Percentiles rank a stretch among this genome's conserved stretches.
phyloP scores from a whole-genome alignment of 1,140 invertebrate species.

The Monomorium pharaonis region DNA sequence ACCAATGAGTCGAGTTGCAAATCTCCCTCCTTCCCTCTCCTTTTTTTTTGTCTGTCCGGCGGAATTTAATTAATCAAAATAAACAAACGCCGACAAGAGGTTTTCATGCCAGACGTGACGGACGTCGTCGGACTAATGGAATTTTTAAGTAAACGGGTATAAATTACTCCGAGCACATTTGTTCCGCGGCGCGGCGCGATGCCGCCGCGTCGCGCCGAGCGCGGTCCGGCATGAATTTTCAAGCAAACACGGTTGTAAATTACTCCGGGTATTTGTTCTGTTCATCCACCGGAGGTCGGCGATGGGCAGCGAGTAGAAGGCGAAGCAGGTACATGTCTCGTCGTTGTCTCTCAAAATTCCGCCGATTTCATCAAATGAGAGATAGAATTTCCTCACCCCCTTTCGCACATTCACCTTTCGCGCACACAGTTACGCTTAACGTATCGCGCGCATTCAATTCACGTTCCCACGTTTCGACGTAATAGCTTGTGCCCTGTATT shows the following conservation, averaged over 20 bases:
- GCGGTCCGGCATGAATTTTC: constrained; percentile 60
- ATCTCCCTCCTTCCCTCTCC: background rate
- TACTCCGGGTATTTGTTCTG: constrained; percentile 64
- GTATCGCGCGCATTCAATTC: background rate
- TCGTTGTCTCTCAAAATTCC: background rate
- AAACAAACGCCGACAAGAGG: constrained; percentile 53
- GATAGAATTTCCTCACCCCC: constrained; percentile 34
- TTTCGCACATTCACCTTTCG: background rate
- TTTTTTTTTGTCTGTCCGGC: background rate
- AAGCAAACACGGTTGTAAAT: constrained; percentile 65
- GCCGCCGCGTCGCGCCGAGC: constrained; percentile 5
- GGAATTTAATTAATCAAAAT: constrained; percentile 71
- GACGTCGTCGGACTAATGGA: constrained; percentile 62
- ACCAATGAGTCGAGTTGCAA: background rate
- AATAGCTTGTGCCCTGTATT: background rate
- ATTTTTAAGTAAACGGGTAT: constrained; percentile 69
- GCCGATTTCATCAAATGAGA: background rate
- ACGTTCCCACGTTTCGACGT: background rate
- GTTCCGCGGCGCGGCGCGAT: constrained; percentile 22
- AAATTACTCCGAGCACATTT: constrained; percentile 59
- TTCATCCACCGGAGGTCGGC: constrained; percentile 29
- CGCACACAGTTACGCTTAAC: too few species aligned
- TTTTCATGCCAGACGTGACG: background rate
- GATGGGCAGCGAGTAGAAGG: constrained; percentile 4
- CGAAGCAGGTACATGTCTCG: background rate